These are phyloP conservation scores for Elaphurus davidianus DNA, from an alignment of 2,113 vertebrate genomes.

Conservation along the genomic window DNA sequence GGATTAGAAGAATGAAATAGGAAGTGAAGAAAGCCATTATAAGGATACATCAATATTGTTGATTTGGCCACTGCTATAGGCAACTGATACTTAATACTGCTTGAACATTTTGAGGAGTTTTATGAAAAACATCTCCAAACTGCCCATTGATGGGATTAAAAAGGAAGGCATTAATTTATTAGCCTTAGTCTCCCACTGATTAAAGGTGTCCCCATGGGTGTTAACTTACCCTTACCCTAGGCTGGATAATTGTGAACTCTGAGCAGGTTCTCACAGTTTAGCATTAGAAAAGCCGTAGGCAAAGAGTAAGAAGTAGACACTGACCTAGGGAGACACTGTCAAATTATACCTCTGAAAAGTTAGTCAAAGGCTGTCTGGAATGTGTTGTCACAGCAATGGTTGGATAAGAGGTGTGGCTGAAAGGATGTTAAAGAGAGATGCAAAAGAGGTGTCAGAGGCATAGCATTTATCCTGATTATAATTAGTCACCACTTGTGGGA, in stretches of 20 bases:
- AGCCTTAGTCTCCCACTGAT: not conserved
- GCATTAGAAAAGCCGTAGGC: not conserved
- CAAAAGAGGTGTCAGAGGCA: not conserved
- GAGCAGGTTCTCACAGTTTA: not conserved
- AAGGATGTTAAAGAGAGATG: not conserved
- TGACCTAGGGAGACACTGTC: not conserved
- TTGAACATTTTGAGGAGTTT: not conserved
- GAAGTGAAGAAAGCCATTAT: not conserved
- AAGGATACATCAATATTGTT: not conserved
- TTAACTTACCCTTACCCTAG: not conserved
- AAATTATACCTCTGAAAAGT: not conserved
- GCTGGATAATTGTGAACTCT: not conserved
- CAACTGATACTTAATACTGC: not conserved
- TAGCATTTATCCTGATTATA: not conserved
- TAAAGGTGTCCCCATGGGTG: not conserved
- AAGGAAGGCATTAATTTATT: not conserved
- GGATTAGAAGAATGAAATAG: not conserved
- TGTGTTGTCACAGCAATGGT: not conserved
- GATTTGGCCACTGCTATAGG: not conserved
- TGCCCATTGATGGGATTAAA: not conserved
- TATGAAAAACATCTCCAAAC: not conserved
- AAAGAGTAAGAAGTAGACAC: not conserved
- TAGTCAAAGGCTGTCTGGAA: not conserved
- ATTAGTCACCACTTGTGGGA: not conserved
- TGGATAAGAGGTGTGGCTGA: not conserved